Evolutionary conservation across 2,888 invertebrate species (phyloP).

Genomic region (Ptycholaimellus sp.): DNA sequence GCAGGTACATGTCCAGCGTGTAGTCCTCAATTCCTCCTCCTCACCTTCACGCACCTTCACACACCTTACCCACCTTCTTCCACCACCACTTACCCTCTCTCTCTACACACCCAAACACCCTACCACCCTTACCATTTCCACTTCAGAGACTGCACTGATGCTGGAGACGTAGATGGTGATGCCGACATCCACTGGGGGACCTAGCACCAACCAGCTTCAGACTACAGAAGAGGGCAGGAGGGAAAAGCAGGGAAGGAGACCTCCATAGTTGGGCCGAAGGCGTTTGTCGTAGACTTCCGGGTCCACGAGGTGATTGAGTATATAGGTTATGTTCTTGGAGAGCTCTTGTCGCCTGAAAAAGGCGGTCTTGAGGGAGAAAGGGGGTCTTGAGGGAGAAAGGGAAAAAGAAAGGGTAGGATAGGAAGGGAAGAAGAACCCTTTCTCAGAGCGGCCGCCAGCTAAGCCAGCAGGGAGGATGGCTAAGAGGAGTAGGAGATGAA

Average conservation of each 20-base stretch:
- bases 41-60: too few species aligned
- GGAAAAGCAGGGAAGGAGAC: constrained; percentile 36
- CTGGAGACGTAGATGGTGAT: constrained; percentile 94
- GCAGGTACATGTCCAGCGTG: constrained; percentile 18
- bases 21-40: constrained; percentile 17
- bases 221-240: neutral
- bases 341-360: too few species aligned
- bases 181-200: constrained; percentile 89
- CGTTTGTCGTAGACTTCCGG: constrained; percentile 82
- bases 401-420: too few species aligned
- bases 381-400: too few species aligned
- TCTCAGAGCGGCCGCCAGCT: too few species aligned
- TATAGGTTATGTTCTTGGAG: constrained; percentile 12
- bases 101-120: too few species aligned
- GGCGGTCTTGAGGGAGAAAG: too few species aligned
- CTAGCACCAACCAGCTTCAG: too few species aligned
- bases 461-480: too few species aligned
- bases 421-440: too few species aligned
- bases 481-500: too few species aligned
- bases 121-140: constrained; percentile 55
- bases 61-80: neutral
- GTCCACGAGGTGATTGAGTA: constrained; percentile 20
- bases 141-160: constrained; percentile 93
- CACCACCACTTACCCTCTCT: too few species aligned
- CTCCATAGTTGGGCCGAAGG: constrained; percentile 96